A percentile compares a stretch with the other conserved stretches of the same genome.
Conservation (phyloP, 2,797 vertebrate species). For the Gymnothorax reevesii region DNA sequence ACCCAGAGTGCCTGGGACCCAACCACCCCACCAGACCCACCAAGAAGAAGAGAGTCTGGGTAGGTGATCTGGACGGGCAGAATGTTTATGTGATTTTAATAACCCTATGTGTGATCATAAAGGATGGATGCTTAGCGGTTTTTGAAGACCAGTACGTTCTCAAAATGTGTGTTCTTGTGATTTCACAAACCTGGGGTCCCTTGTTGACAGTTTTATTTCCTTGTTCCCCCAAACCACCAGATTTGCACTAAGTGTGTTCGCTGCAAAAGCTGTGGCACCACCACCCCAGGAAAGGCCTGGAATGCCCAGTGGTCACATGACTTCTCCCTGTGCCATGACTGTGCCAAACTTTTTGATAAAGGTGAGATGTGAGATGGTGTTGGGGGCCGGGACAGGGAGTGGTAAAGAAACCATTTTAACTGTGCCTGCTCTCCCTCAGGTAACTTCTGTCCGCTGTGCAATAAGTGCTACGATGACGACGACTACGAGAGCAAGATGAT, state of each 20-base stretch:
- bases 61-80: conserved; percentile 60
- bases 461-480: conserved; percentile 92
- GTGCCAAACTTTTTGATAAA: conserved; percentile 98
- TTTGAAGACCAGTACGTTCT: background rate
- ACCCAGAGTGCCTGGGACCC: conserved; percentile 99
- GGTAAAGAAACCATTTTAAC: background rate
- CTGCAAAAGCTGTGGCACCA: conserved; percentile 97
- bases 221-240: conserved; percentile 60
- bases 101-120: background rate
- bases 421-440: conserved; percentile 66
- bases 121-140: background rate
- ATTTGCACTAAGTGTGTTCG: conserved; percentile 96
- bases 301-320: conserved; percentile 99
- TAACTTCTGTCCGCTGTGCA: conserved; percentile 94
- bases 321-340: conserved; percentile 97
- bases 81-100: background rate
- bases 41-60: conserved; percentile 99
- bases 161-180: background rate
- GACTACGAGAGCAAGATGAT: conserved; percentile 97
- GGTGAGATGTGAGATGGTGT: conserved; percentile 66
- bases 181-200: background rate
- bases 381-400: background rate
- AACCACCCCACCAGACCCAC: conserved; percentile 97
- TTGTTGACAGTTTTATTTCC: background rate
- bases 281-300: conserved; percentile 96